Base-by-base conservation (phyloP, 2,888 invertebrate species). In the Yponomeuta malinellus region DNA sequence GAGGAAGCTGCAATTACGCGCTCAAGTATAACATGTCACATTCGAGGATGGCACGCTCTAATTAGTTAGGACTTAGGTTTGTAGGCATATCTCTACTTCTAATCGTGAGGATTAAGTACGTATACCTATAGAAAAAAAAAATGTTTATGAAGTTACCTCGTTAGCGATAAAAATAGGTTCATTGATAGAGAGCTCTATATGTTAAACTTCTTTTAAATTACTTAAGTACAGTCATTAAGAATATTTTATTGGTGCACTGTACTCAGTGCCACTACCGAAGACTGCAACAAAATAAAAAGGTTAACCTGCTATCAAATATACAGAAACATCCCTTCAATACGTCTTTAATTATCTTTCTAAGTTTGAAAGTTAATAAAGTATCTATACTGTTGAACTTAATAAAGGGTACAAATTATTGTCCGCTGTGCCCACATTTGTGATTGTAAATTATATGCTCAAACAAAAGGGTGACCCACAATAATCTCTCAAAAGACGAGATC, bases 1-100 rank as follows among this genome's bases (percentile, higher is more conserved):
- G 64, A 65, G 65, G 65, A 65, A 33, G 65, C 65, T 65, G 65
- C 65, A 65, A 29, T 65, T 65, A 33, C 65, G 5, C 65, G 65
- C 33, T 31, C 65, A 65, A 65, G 65, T 10, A 10, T 29, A 31
- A 65, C 65, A 31, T 9, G 65, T 12, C 31, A 65, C 65, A 29
- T 15, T 43, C 48, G 68, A 68, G 68, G 23, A 48, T 43, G 43
- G 68, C 23, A 48, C 68, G 68, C 68, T 43, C 68, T 68, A 65
- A 65, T 65, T 65, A 65, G 65, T 31, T 65, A 10, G 12, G 33
- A 8, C 8, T 15, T 3, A 59, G 8, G 52, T 64, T 10, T 64
- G 10, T 43, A 43, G 43, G 8, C 3, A 8, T 43, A 6, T 8
- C 43, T 43, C 43, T 43, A 43, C 43, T 6, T 33, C 33, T 33